phyloP scores from a whole-genome alignment of 2,888 invertebrate species.

The Barypeithes pellucidus region DNA sequence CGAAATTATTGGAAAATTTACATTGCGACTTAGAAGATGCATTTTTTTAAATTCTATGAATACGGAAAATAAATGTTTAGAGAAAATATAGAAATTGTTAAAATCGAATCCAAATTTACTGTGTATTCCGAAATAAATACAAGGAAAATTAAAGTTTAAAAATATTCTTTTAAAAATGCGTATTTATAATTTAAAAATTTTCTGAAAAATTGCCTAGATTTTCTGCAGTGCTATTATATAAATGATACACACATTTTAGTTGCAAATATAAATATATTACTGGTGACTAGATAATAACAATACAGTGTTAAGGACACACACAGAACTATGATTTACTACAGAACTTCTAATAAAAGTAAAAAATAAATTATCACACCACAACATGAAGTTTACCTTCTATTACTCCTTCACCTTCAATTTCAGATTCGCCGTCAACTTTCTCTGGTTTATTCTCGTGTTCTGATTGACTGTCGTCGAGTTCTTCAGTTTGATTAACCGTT shows the following conservation, averaged over 20 bases:
- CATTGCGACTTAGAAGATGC: no score
- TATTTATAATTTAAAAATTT: no score
- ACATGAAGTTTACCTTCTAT: slow-evolving; percentile 66
- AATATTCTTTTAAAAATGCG: no score
- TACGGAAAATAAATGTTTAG: no score
- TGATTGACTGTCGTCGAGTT: slow-evolving; percentile 47
- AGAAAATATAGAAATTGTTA: no score
- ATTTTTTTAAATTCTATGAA: no score
- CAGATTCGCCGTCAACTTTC: slow-evolving; percentile 47
- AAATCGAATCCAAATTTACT: no score
- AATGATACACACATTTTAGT: slow-evolving; percentile 32
- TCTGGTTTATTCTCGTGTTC: slow-evolving; percentile 22
- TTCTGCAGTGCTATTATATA: not conserved
- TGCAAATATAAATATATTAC: slow-evolving; percentile 38
- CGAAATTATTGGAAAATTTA: no score
- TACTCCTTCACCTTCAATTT: slow-evolving; percentile 64
- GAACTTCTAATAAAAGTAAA: slow-evolving; percentile 21
- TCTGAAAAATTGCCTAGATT: no score
- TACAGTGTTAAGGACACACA: slow-evolving; percentile 33
- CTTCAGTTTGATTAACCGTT: slow-evolving; percentile 40
- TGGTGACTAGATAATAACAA: slow-evolving; percentile 33
- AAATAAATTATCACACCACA: slow-evolving; percentile 47
- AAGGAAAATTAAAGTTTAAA: no score
- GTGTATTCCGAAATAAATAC: no score
- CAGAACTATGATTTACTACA: slow-evolving; percentile 22